Base-by-base conservation (phyloP, 1,140 invertebrate genomes). In the Lepidostoma basale region DNA sequence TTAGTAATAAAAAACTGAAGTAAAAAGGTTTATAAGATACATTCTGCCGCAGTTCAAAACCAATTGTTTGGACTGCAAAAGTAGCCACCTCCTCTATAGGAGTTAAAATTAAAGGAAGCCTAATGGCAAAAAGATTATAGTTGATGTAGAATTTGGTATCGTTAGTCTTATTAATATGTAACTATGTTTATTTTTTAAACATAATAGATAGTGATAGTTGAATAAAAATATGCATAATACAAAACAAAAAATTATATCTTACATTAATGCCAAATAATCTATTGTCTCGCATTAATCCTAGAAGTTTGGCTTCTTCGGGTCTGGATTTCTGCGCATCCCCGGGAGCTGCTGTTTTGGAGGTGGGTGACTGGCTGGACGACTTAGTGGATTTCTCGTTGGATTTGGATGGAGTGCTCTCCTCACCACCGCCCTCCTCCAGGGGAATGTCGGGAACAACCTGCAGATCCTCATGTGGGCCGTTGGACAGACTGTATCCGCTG, bases 401-500 rank as follows among this genome's bases (percentile, higher is more conserved):
- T 16, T 65, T 69, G 16, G 20, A 22, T 12, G 56, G 5, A 6
- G 30, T 25, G 23, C 18, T 20, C 10, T 60, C 56, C 14, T 60
- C 39, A 23, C 12, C 40, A 3, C 36, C n/a, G 25, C 14, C 66
- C 56, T 81, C 78, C 2, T 82, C 78, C 12, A 82, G 25, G 0
- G 75, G 70, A 3, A 83, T 66, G 25, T 82, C 77, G 0, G 82
- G 82, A 3, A 83, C 82, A 6, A 83, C 82, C 70, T 83, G 81
- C 8, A 82, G 63, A 3, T 83, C 81, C 60, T 83, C 81, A 0
- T 76, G 75, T 8, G 80, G 76, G 20, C 79, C 79, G 1, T 77
- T 78, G 10, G 79, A 56, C 0, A 75, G 70, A 16, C 80, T 76
- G 44, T 81, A 82, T 18, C 75, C 75, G 0, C 77, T 78, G 75